These are phyloP conservation scores for Psix sp. DNA, from an alignment of 1,140 invertebrate species.

Conservation along the genomic window DNA sequence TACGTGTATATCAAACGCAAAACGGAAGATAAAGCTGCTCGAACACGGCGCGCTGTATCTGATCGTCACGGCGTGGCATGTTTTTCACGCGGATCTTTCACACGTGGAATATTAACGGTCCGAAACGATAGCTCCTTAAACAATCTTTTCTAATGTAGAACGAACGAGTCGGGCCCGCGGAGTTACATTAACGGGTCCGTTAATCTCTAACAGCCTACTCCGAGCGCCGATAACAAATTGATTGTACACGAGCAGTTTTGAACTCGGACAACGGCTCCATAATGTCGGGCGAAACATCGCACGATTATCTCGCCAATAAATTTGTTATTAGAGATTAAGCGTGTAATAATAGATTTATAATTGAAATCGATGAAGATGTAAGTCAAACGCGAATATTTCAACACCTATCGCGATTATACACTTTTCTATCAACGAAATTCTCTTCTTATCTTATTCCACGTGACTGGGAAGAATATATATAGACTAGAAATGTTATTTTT, in stretches of 20 bases:
- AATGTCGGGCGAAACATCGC: too few species aligned
- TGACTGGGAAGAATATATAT: too few species aligned
- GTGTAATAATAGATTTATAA: too few species aligned
- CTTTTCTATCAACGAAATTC: too few species aligned
- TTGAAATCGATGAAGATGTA: too few species aligned
- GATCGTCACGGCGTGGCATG: slow-evolving; percentile 55
- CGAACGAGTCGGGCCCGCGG: slow-evolving; percentile 19
- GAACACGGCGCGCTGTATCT: slow-evolving; percentile 26
- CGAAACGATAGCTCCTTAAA: slow-evolving; percentile 23
- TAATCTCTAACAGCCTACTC: slow-evolving; percentile 34
- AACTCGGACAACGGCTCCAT: too few species aligned
- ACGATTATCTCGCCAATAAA: too few species aligned
- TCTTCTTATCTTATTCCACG: too few species aligned
- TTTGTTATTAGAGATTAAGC: too few species aligned
- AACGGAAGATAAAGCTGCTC: slow-evolving; percentile 45
- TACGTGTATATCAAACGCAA: slow-evolving; percentile 28
- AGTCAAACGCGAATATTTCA: too few species aligned
- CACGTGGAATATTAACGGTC: slow-evolving; percentile 51
- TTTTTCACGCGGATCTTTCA: slow-evolving; percentile 42
- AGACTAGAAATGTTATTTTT: too few species aligned
- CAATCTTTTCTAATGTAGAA: slow-evolving; percentile 41
- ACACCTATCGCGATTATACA: too few species aligned
- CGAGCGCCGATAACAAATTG: slow-evolving; percentile 19
- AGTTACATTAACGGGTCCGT: slow-evolving; percentile 25
- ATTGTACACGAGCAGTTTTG: slow-evolving; percentile 3